Evolutionary conservation across 2,113 vertebrate species (phyloP), one percentile per base, ranked within the genome.

Genomic region (Varanus komodoensis): DNA sequence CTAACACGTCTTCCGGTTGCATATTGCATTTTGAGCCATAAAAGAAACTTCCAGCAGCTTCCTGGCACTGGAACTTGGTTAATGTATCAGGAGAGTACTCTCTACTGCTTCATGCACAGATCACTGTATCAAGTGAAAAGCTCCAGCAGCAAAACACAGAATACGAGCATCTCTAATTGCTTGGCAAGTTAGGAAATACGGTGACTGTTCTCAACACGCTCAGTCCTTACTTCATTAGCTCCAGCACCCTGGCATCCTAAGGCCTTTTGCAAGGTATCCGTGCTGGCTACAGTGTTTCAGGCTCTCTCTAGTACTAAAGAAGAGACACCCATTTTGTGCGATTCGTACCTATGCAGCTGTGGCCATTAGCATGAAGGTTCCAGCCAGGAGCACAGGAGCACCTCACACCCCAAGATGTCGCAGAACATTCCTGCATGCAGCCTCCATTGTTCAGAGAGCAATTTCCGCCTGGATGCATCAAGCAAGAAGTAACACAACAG

Each of bases 371-470:
- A 73, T 98, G 96, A 57, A 99, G 95, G 34, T 82, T 90, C 96
- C 97, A 98, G 9, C 98, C 98, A 0, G 73, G 15, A 3, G 95
- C 93, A 1, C 98, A 99, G 29, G 96, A 94, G 87, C 98, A 99
- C 80, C 69, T 93, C 75, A 96, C 95, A 1, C 98, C 98, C 98
- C 98, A 98, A 52, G 90, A 71, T 0, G 97, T 96, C 54, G 98
- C 97, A 0, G 94, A 73, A 78, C 99, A 99, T 0, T 48, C 89
- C 23, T 98, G 97, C 0, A 96, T 97, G 0, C 98, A 99, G 93
- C 98, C 98, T 0, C 98, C 98, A 0, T 98, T 98, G 75, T 95
- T 95, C 74, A 96, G 82, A 19, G 97, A 96, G 95, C 99, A 99
- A 57, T 90, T 96, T 54, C 94, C 96, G 87, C 98, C 98, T 99